Base-by-base conservation (phyloP, 35 echinoderm and acorn worm species). In the Apostichopus japonicus region DNA sequence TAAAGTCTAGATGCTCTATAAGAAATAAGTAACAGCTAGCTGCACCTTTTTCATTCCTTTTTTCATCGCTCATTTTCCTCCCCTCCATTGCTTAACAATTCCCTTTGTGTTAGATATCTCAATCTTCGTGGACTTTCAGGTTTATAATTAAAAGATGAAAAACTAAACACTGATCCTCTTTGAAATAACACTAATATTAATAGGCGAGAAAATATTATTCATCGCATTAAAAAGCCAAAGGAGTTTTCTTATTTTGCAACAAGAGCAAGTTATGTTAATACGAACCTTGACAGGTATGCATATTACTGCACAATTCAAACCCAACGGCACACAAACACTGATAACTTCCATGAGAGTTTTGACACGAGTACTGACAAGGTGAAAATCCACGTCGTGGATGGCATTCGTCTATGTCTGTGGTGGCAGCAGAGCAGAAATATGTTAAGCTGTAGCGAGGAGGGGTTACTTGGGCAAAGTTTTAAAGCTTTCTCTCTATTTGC, bases 271-370 rank as follows among this genome's bases (percentile, higher is more conserved):
- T 54, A 44, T 14, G 27, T 82, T 51, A 56, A 54, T 72, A 89
- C 97, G 22, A 83, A 99, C 97, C 97, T 93, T 87, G 81, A 76
- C 97, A 99, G 21, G 97, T 95, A 84, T 75, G 88, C 54, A 92
- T 92, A 72, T 99, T 95, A 13, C 90, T 65, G 27, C 83, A 87
- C 1, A 99, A 71, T 59, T 95, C 86, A 79, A 90, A 99, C 10
- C 97, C 97, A 8, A 88, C 61, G 19, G 91, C 78, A 93, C 97
- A 99, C 9, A 92, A 65, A 65, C 97, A 99, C 65, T 84, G 79
- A 75, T 93, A 99, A 62, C 97, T 99, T 16, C 97, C 97, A 21
- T 99, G 95, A 56, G 95, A 93, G 92, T 99, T 99, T 16, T 89
- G 92, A 79, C 97, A 99, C 52, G 62, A 65, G 51, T 99, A 95